These are phyloP conservation scores for Reticulitermes speratus DNA, from an alignment of 1,140 invertebrate genomes.

Conservation along the genomic window DNA sequence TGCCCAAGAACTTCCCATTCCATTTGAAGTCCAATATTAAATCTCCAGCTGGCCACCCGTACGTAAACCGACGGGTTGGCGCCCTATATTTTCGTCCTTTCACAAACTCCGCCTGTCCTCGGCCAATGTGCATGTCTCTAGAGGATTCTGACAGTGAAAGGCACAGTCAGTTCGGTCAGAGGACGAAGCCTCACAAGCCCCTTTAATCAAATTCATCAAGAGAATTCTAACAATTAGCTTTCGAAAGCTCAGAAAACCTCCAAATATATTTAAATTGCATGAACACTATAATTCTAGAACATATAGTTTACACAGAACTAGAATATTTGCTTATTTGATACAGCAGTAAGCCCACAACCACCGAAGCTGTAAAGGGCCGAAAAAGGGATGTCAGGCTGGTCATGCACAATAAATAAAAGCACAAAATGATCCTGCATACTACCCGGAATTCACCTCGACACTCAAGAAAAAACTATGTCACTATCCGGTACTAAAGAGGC, in stretches of 20 bases:
- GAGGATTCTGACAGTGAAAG: not conserved
- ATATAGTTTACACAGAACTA: too few relatives aligned
- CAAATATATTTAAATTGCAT: too few relatives aligned
- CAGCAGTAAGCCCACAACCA: too few relatives aligned
- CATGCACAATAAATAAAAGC: too few relatives aligned
- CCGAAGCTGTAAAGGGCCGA: too few relatives aligned
- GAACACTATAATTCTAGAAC: too few relatives aligned
- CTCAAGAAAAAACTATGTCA: too few relatives aligned
- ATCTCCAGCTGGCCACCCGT: not conserved
- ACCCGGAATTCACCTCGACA: too few relatives aligned
- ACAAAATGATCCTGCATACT: too few relatives aligned
- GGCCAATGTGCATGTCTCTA: not conserved
- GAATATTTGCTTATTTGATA: too few relatives aligned
- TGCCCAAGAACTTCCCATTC: not conserved
- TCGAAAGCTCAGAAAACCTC: not conserved
- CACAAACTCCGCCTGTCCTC: not conserved
- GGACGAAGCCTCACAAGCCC: not conserved
- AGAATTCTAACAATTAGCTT: not conserved
- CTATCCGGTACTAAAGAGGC: too few relatives aligned
- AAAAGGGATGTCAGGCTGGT: too few relatives aligned
- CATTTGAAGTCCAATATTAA: not conserved
- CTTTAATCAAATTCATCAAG: not conserved
- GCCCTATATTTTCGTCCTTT: not conserved
- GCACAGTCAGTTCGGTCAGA: not conserved
- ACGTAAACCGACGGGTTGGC: not conserved